Conservation (phyloP, 30 jellyfish, hydroid and myxozoan genomes). For the Cassiopea andromeda region DNA sequence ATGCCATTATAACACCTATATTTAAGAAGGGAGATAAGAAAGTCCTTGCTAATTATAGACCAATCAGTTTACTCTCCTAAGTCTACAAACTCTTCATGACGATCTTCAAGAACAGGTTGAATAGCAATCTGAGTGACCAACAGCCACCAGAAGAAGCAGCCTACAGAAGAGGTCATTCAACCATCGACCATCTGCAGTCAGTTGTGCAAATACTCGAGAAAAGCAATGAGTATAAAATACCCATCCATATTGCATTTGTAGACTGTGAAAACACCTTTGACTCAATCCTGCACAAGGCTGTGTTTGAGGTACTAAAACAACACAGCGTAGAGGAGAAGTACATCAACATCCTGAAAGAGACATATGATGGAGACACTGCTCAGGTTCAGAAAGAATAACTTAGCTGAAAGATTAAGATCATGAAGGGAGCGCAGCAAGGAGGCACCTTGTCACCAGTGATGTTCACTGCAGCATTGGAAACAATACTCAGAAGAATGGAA, state of each 20-base stretch:
- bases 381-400: conserved; percentile 23
- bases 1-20: conserved; percentile 53
- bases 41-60: conserved; percentile 64
- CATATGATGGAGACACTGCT: conserved; percentile 47
- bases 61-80: too few species aligned
- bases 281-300: conserved; percentile 55
- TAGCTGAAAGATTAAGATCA: conserved; percentile 44
- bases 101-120: conserved; percentile 42
- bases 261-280: conserved; percentile 44
- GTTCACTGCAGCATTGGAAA: conserved; percentile 47
- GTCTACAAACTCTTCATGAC: conserved; percentile 19
- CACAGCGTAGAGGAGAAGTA: too few species aligned
- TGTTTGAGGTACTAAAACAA: conserved; percentile 22
- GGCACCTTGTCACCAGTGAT: conserved; percentile 54
- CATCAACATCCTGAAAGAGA: too few species aligned
- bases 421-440: conserved; percentile 67
- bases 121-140: conserved; percentile 45
- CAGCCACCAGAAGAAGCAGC: conserved; percentile 62
- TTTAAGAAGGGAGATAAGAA: conserved; percentile 65
- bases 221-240: conserved; percentile 61
- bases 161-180: too few species aligned
- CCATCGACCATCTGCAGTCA: too few species aligned
- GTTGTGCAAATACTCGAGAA: conserved; percentile 36
- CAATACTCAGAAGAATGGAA: too few species aligned
- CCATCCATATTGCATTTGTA: conserved; percentile 45